Evolutionary conservation across 2,113 vertebrate species (phyloP).

Genomic region (Cephalopterus ornatus): DNA sequence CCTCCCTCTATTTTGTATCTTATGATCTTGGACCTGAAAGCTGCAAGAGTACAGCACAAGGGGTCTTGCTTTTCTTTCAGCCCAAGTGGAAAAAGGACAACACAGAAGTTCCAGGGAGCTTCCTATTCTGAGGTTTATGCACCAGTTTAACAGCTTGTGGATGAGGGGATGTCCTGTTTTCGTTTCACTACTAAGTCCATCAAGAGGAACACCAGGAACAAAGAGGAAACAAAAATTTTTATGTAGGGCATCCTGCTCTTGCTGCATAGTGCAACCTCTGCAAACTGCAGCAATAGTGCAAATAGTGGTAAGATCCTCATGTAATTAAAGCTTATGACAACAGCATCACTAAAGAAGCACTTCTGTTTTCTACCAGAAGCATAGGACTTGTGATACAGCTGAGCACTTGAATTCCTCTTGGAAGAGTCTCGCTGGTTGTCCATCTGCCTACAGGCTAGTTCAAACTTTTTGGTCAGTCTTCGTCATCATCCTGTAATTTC

Average conservation of each 20-base stretch:
- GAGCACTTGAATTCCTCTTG: neutral
- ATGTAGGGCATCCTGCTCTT: neutral
- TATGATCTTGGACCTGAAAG: neutral
- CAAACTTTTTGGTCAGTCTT: neutral
- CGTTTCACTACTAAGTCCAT: neutral
- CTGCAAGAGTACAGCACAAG: neutral
- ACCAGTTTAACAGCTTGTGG: neutral
- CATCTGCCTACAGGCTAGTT: neutral
- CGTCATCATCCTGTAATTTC: neutral
- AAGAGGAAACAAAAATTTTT: neutral
- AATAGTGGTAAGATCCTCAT: neutral
- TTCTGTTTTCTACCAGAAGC: neutral
- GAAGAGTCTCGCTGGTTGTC: neutral
- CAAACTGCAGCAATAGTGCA: rapidly evolving
- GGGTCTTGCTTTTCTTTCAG: neutral
- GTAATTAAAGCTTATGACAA: neutral
- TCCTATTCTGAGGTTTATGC: neutral
- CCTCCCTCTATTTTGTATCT: neutral
- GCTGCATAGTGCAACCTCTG: neutral
- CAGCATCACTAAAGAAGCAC: neutral
- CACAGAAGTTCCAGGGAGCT: neutral
- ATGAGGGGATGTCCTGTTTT: neutral
- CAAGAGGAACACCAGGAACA: neutral
- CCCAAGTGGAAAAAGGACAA: neutral
- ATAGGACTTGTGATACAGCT: neutral